phyloP scores from a whole-genome alignment of 2,113 vertebrate genomes.

The Dascyllus trimaculatus region DNA sequence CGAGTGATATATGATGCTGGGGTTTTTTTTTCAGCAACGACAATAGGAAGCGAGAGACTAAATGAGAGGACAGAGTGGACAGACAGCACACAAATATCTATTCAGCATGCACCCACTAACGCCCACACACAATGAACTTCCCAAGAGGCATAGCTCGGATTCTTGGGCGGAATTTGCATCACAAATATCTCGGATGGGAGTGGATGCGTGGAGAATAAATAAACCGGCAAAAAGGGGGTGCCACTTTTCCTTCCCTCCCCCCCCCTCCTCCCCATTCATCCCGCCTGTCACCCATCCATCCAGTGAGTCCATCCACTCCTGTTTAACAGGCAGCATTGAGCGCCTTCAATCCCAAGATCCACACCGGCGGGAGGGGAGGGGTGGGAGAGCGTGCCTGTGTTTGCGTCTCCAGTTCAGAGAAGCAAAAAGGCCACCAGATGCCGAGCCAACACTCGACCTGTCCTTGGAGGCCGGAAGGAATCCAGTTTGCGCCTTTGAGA shows the following conservation, averaged over 20 bases:
- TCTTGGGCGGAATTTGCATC: constrained; percentile 75
- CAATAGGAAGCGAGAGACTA: constrained; percentile 1
- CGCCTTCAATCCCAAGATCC: constrained; percentile 23
- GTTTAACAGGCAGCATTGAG: constrained; percentile 49
- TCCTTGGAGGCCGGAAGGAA: constrained; percentile 18
- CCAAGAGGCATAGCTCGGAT: constrained; percentile 71
- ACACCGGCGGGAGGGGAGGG: not conserved
- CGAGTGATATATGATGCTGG: not conserved
- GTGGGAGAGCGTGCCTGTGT: constrained; percentile 21
- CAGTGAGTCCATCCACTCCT: constrained; percentile 49
- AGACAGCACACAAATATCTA: constrained; percentile 17
- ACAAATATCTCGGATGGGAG: constrained; percentile 74
- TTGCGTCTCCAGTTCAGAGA: not conserved
- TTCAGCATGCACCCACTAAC: constrained; percentile 35
- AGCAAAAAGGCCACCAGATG: constrained; percentile 12
- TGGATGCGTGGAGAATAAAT: constrained; percentile 63
- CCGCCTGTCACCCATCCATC: constrained; percentile 44
- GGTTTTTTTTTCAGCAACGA: not conserved
- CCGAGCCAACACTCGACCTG: constrained; percentile 27
- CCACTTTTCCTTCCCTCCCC: constrained; percentile 49
- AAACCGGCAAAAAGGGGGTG: constrained; percentile 53
- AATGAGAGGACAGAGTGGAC: constrained; percentile 15
- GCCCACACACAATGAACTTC: constrained; percentile 53
- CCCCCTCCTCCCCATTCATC: constrained; percentile 24
- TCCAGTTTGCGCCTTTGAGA: constrained; percentile 17